These are phyloP conservation scores for Andrena chrysosceles DNA, from an alignment of 2,888 invertebrate genomes.

Conservation along the genomic window DNA sequence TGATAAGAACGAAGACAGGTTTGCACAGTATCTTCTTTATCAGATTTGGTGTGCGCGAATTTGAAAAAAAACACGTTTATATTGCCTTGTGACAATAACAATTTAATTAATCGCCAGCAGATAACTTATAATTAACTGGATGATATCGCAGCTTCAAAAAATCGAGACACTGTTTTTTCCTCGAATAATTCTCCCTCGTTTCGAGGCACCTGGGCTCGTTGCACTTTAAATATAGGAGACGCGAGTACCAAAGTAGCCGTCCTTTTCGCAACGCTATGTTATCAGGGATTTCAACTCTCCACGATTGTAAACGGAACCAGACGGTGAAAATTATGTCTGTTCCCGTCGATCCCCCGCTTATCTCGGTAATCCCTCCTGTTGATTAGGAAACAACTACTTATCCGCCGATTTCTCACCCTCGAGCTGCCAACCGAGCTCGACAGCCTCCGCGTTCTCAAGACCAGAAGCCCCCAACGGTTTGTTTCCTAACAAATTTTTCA, in stretches of 20 bases:
- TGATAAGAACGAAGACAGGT: not conserved
- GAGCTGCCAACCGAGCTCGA: not conserved
- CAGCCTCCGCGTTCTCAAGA: not conserved
- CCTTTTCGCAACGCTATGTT: conserved; percentile 10
- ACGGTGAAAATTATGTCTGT: not conserved
- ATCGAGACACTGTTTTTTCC: too few species aligned
- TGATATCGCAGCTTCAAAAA: too few species aligned
- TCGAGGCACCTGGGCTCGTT: not conserved
- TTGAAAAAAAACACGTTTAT: not conserved
- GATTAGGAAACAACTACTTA: not conserved
- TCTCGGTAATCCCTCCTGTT: not conserved
- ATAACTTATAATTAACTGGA: not conserved
- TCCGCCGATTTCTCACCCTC: not conserved
- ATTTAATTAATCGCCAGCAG: not conserved
- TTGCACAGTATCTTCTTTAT: not conserved
- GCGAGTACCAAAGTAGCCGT: not conserved
- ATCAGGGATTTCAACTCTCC: conserved; percentile 19
- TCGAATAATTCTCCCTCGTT: not conserved
- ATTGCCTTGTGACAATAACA: not conserved
- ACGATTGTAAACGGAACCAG: not conserved
- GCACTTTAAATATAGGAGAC: not conserved
- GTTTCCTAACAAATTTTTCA: too few species aligned
- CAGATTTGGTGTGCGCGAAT: not conserved
- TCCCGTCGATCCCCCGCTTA: not conserved
- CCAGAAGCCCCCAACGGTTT: not conserved